Percentiles rank a stretch among this genome's conserved stretches.
Conservation (phyloP, 2,113 vertebrate genomes). For the Cynopterus brachyotis region DNA sequence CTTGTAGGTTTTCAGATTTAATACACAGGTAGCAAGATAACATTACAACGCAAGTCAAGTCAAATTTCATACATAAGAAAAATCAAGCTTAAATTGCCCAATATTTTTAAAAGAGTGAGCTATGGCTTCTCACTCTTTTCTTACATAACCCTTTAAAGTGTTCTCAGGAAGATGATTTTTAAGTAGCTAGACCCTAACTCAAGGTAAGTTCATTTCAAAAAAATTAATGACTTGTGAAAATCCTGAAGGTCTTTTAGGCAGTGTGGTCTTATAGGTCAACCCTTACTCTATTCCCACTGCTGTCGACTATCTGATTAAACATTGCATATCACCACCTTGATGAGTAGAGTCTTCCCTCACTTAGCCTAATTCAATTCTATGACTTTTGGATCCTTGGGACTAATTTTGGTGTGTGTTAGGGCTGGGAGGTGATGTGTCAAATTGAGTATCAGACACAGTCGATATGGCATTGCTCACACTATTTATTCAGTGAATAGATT, state of each 20-base stretch:
- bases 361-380: background rate
- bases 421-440: background rate
- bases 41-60: constrained; percentile 2
- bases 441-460: background rate
- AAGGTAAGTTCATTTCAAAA: background rate
- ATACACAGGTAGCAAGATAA: background rate
- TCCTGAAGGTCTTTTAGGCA: background rate
- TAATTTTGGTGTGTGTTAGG: background rate
- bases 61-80: background rate
- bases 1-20: background rate
- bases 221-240: background rate
- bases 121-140: background rate
- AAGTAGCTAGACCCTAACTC: background rate
- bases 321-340: background rate
- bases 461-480: background rate
- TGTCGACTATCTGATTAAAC: background rate
- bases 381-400: background rate
- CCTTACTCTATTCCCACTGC: background rate
- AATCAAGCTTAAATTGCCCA: background rate
- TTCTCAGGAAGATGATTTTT: background rate
- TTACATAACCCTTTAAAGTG: background rate
- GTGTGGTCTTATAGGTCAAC: background rate
- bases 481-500: background rate
- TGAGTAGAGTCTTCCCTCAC: background rate
- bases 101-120: background rate